Evolutionary conservation across 2,797 vertebrate genomes (phyloP).

Genomic region (Atherinosoma microstoma): DNA sequence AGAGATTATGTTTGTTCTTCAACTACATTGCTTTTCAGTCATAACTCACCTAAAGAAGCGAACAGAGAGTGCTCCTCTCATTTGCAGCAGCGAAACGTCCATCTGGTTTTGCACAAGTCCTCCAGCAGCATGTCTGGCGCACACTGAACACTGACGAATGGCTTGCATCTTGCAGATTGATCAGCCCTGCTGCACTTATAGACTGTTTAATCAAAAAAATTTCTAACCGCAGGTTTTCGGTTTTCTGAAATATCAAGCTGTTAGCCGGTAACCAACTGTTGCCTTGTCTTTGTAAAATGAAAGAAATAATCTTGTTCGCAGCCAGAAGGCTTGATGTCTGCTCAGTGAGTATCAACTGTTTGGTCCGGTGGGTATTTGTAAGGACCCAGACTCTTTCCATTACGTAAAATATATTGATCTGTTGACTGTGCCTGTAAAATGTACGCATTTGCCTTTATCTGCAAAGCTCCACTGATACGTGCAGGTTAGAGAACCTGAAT

Average conservation of each 20-base stretch:
- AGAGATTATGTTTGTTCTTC: rapidly evolving
- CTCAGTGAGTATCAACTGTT: slow-evolving; percentile 12
- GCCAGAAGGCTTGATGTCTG: slow-evolving; percentile 23
- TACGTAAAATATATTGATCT: slow-evolving; percentile 76
- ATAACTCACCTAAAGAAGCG: slow-evolving; percentile 69
- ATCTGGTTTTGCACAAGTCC: slow-evolving; percentile 63
- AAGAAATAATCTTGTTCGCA: slow-evolving; percentile 1
- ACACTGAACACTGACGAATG: slow-evolving; percentile 66
- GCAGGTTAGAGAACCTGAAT: slow-evolving; percentile 21
- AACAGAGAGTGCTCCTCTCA: slow-evolving; percentile 61
- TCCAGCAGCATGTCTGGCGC: slow-evolving; percentile 52
- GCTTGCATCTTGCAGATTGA: slow-evolving; percentile 68
- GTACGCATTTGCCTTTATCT: slow-evolving; percentile 67
- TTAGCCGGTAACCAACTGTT: background rate
- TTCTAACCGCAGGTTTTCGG: background rate
- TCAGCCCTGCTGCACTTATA: background rate
- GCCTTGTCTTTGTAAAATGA: slow-evolving; percentile 12
- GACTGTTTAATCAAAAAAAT: background rate
- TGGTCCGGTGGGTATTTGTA: slow-evolving; percentile 65
- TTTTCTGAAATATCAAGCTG: background rate
- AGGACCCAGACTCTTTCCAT: slow-evolving; percentile 20
- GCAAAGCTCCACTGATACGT: slow-evolving; percentile 39
- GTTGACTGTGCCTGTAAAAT: slow-evolving; percentile 63
- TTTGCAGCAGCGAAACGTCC: slow-evolving; percentile 65
- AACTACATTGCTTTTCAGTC: background rate